Base-by-base conservation (phyloP, 2,888 invertebrate species). In the Halocaridina rubra region DNA sequence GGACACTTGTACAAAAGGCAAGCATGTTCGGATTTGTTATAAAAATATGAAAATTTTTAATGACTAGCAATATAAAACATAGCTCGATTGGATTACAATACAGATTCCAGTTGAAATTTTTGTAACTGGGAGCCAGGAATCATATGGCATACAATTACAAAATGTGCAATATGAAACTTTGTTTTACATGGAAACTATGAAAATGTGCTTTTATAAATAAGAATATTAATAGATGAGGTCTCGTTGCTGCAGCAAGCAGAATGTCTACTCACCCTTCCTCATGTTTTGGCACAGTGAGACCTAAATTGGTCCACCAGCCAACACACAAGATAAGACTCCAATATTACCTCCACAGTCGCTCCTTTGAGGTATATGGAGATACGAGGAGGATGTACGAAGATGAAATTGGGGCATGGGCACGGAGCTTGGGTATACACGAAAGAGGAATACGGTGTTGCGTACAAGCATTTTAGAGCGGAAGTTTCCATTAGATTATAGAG, bases 1-100 rank as follows among this genome's bases (percentile, higher is more conserved):
- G 67, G 59, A 81, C 76, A 77, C 57, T 71, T 74, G 76, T 76
- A 81, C 81, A 81, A 80, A 80, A 81, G 76, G 76, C 81, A 81
- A 69, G 81, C 81, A 81, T 76, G 46, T 46, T 80, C 79, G 29
- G 77, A 61, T 32, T 30, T 33, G 33, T 32, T 39, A 29, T 33
- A 39, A 74, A 61, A 59, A 80, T 22, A 80, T 80, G 74, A 33
- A 57, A 61, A 39, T n/a, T n/a, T n/a, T n/a, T n/a, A n/a, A n/a
- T n/a, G n/a, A n/a, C n/a, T n/a, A n/a, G n/a, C n/a, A n/a, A n/a
- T n/a, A n/a, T n/a, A n/a, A n/a, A n/a, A n/a, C n/a, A n/a, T n/a
- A n/a, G n/a, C n/a, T n/a, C n/a, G n/a, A n/a, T n/a, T n/a, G n/a
- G n/a, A n/a, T n/a, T n/a, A n/a, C n/a, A n/a, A n/a, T n/a, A n/a